Conservation (phyloP, 2,113 vertebrate genomes). For the Rhabdomys dilectus region DNA sequence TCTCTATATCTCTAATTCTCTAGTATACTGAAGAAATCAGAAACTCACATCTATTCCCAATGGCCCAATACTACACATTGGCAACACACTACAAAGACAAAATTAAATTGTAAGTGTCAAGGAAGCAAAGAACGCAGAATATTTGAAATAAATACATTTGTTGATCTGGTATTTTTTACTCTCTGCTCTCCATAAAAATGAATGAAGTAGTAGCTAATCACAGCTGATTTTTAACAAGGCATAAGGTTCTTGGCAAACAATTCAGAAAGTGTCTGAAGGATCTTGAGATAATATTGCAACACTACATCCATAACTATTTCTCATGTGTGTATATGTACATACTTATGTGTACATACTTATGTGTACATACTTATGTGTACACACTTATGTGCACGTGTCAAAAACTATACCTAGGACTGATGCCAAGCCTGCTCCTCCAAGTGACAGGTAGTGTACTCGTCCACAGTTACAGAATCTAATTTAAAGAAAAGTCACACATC, state of each 20-base stretch:
- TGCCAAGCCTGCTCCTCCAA: background rate
- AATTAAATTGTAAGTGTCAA: background rate
- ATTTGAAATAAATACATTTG: slow-evolving; percentile 28
- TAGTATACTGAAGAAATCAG: background rate
- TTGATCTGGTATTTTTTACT: background rate
- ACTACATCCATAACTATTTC: background rate
- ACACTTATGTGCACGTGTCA: background rate
- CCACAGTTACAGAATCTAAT: background rate
- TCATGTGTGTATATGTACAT: background rate
- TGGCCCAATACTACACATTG: background rate
- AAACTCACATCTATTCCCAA: background rate
- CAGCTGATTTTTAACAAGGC: background rate
- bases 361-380: background rate
- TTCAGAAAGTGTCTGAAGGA: background rate
- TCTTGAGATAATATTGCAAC: background rate
- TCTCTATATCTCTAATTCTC: background rate
- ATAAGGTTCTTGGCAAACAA: background rate
- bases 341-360: background rate
- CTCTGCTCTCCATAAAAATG: background rate
- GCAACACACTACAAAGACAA: background rate
- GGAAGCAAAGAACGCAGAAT: slow-evolving; percentile 3
- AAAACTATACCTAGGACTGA: background rate
- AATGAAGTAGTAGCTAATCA: slow-evolving; percentile 12
- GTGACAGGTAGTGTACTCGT: background rate
- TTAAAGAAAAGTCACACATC: slow-evolving; percentile 41